These are phyloP conservation scores for Oreocharis arfaki DNA, from an alignment of 2,113 vertebrate genomes.

Conservation along the genomic window DNA sequence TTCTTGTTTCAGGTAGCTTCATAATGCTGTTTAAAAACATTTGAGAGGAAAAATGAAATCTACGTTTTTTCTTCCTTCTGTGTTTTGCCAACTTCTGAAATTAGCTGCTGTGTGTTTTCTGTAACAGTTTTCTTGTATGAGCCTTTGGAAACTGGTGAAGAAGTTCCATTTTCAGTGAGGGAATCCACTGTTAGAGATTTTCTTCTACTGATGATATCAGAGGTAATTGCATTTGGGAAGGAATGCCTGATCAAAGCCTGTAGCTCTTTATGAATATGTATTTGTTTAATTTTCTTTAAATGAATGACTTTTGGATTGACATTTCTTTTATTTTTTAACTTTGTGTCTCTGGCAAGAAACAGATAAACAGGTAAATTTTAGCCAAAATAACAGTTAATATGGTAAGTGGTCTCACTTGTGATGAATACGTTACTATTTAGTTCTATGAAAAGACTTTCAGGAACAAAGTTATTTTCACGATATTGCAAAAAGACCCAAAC, in stretches of 20 bases:
- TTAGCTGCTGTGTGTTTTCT: neutral
- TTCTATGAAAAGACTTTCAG: neutral
- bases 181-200: neutral
- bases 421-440: neutral
- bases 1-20: neutral
- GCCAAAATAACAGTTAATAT: neutral
- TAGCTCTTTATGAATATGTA: neutral
- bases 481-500: neutral
- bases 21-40: neutral
- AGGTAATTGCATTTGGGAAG: neutral
- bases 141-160: neutral
- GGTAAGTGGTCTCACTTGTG: neutral
- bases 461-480: neutral
- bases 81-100: neutral
- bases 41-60: neutral
- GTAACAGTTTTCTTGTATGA: neutral
- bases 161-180: neutral
- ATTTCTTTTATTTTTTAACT: neutral
- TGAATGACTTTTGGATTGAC: neutral
- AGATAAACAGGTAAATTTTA: neutral
- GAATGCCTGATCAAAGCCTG: neutral
- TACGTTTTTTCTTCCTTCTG: neutral
- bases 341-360: neutral
- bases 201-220: neutral
- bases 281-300: neutral